phyloP scores from a whole-genome alignment of 2,797 vertebrate genomes.

The Ataeniobius toweri region DNA sequence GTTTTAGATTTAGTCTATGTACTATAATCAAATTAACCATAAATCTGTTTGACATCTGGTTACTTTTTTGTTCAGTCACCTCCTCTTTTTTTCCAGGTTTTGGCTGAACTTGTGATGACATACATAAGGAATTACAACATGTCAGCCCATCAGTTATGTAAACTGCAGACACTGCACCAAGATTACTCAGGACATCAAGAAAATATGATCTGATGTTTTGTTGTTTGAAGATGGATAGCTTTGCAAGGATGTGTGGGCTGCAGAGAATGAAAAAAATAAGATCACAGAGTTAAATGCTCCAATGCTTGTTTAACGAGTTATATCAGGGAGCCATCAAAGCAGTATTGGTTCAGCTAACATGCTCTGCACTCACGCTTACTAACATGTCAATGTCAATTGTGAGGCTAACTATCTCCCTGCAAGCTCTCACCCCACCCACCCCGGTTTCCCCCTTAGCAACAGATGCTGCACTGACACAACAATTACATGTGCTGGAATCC shows the following conservation, averaged over 20 bases:
- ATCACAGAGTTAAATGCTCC: slow-evolving; percentile 65
- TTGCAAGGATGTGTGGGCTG: slow-evolving; percentile 46
- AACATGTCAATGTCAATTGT: slow-evolving; percentile 75
- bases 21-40: not conserved
- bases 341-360: slow-evolving; percentile 61
- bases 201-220: slow-evolving; percentile 40
- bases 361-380: slow-evolving; percentile 55
- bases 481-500: slow-evolving; percentile 64
- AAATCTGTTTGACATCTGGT: too few species aligned
- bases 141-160: too few species aligned
- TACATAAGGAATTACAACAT: too few species aligned
- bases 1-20: not conserved
- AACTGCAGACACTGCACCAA: not conserved
- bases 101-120: too few species aligned
- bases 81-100: too few species aligned
- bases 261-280: slow-evolving; percentile 63
- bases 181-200: slow-evolving; percentile 23
- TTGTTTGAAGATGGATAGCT: slow-evolving; percentile 40
- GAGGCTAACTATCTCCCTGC: slow-evolving; percentile 57
- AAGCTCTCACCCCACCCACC: slow-evolving; percentile 21
- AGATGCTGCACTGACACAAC: slow-evolving; percentile 72
- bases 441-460: slow-evolving; percentile 49
- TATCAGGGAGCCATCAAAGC: slow-evolving; percentile 67
- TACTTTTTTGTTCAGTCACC: too few species aligned
- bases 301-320: slow-evolving; percentile 66